These are phyloP conservation scores for Oophaga sylvatica DNA, from an alignment of 2,797 vertebrate genomes.

Conservation along the genomic window DNA sequence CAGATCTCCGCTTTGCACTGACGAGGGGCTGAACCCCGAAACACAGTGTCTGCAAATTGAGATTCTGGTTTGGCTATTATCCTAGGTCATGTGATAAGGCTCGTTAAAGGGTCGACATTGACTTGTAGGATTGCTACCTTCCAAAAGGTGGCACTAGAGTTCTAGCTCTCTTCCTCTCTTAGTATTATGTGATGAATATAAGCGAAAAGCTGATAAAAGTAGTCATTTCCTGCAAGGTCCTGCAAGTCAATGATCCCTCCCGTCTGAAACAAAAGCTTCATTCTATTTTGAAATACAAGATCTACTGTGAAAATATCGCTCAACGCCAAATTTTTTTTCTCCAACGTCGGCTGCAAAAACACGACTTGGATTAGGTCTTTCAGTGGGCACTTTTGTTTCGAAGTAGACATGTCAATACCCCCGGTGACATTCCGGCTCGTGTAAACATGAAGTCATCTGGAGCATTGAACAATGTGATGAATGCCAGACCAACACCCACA, in stretches of 20 bases:
- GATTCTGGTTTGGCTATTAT: no score
- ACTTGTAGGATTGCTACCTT: no score
- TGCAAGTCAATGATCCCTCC: not conserved
- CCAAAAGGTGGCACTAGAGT: no score
- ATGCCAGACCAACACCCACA: conserved; percentile 39
- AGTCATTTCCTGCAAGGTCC: conserved; percentile 6
- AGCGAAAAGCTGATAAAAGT: conserved; percentile 7
- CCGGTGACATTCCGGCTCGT: conserved; percentile 25
- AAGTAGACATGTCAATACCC: conserved; percentile 17
- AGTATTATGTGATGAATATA: not conserved
- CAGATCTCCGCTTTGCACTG: no score
- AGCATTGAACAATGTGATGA: conserved; percentile 15
- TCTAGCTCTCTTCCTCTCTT: no score
- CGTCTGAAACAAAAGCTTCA: conserved; percentile 6
- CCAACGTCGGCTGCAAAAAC: conserved; percentile 18
- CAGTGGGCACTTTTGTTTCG: conserved; percentile 34
- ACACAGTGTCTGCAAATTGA: no score
- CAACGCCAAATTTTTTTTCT: not conserved
- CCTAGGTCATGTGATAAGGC: no score
- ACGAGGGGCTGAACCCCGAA: no score
- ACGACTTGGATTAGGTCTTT: conserved; percentile 3
- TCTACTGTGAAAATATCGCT: conserved; percentile 28
- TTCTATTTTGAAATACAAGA: conserved; percentile 19
- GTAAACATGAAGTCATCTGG: conserved; percentile 47
- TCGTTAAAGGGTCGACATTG: no score